Evolutionary conservation across 2,113 vertebrate genomes (phyloP), one percentile per base, ranked within the genome.

Genomic region (Salvator merianae): DNA sequence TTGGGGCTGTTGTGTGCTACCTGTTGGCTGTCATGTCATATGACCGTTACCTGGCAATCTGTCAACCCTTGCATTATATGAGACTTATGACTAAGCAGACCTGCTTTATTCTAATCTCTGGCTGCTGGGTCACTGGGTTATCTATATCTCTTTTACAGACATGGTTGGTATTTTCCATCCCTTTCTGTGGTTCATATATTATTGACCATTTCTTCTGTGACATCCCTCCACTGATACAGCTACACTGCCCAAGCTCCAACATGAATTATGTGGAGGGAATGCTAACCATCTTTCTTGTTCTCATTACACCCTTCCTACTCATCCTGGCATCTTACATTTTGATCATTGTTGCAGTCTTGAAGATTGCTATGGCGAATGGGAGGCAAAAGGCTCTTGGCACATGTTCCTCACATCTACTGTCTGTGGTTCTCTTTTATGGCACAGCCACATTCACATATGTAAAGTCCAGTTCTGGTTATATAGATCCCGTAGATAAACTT

Each of bases 1-100:
- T 89, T 32, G 85, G 87, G 8, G 87, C 88, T 36, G 81, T 84
- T 26, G 85, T 92, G 9, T 91, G 88, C 62, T 93, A 91, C 20
- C 87, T 95, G 7, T 47, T 93, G 80, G 85, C 88, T 69, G 76
- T 88, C 38, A 91, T 91, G 87, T 85, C 84, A 1, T 91, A 87
- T 74, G 91, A 94, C 14, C 7, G 14, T 6, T 91, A 84, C 3
- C 6, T 89, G 4, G 90, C 87, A 18, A 82, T 93, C 40, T 91
- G 89, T 30, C 81, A 89, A 9, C 88, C 86, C 12, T 68, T 93
- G 68, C 30, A 88, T 18, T 91, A 92, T 8, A 66, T 28, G 9
- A 36, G 90, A 2, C 63, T 84, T 43, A 91, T 94, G 91, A 90
- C 63, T 5, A 77, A 7, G 32, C 77, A 20, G 20, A 63, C 59